These are phyloP conservation scores for Echeneis naucrates DNA, from an alignment of 2,797 vertebrate genomes.

Conservation along the genomic window DNA sequence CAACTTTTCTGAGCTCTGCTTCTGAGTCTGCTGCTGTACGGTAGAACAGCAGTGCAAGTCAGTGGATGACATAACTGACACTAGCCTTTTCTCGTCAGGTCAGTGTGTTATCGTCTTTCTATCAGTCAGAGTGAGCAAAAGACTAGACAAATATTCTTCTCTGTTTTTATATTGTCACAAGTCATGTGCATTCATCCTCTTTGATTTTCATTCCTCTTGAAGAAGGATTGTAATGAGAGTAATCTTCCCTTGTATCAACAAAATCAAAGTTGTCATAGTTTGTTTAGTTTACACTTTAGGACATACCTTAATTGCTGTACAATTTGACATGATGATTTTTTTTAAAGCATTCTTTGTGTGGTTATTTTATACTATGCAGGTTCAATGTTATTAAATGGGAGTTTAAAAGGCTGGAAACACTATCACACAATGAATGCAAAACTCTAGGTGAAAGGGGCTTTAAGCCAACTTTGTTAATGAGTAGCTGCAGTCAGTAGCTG, in stretches of 20 bases:
- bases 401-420: background rate
- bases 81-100: background rate
- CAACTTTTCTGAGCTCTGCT: conserved; percentile 56
- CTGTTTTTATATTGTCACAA: too few species aligned
- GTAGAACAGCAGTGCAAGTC: conserved; percentile 40
- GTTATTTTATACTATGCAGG: background rate
- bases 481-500: background rate
- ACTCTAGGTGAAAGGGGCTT: background rate
- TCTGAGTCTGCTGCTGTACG: conserved; percentile 52
- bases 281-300: background rate
- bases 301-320: background rate
- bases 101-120: background rate
- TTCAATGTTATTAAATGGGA: background rate
- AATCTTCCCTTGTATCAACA: background rate
- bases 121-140: background rate
- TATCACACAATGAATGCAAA: background rate
- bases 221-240: background rate
- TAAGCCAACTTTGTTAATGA: background rate
- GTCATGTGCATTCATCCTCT: background rate
- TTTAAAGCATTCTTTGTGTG: background rate
- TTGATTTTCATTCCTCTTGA: background rate
- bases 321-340: background rate
- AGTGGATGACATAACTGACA: conserved; percentile 51
- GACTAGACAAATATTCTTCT: background rate
- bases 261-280: background rate